phyloP scores from a whole-genome alignment of 2,113 vertebrate genomes.

The Cariama cristata region DNA sequence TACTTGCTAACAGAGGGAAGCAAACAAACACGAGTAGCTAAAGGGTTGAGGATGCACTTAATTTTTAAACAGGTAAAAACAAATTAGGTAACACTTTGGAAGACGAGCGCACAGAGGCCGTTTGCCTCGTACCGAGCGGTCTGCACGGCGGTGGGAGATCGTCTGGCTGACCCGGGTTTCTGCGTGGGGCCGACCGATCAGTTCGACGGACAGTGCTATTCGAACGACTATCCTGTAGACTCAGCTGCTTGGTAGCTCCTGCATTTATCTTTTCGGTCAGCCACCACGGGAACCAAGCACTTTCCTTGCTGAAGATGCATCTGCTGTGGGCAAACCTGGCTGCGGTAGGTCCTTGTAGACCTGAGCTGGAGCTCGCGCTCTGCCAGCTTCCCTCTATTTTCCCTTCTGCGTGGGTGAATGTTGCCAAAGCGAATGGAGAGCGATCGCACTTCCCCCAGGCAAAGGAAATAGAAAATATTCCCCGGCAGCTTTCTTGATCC shows the following conservation, averaged over 20 bases:
- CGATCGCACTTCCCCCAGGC: background rate
- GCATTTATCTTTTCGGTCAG: background rate
- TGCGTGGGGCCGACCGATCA: background rate
- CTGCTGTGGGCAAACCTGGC: background rate
- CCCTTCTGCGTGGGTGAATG: slow-evolving; percentile 25
- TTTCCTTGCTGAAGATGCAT: background rate
- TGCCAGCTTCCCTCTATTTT: slow-evolving; percentile 53
- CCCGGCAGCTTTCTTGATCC: background rate
- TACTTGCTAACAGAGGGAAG: background rate
- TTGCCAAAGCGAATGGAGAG: background rate
- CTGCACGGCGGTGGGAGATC: background rate
- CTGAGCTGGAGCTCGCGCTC: background rate
- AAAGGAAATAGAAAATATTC: slow-evolving; percentile 34
- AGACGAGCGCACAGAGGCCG: background rate
- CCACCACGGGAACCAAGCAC: background rate
- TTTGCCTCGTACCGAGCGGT: background rate
- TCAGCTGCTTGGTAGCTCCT: background rate
- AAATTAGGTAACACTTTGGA: background rate
- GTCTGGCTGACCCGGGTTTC: slow-evolving; percentile 17
- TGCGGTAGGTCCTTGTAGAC: slow-evolving; percentile 21
- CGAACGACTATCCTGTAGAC: background rate
- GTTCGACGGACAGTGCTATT: background rate
- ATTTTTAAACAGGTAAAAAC: slow-evolving; percentile 24
- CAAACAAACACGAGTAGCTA: background rate
- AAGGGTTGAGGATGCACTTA: background rate